Percentiles rank a stretch among this genome's conserved stretches.
These are phyloP conservation scores for Burhinus bistriatus DNA, from an alignment of 2,113 vertebrate genomes.

Conservation along the genomic window DNA sequence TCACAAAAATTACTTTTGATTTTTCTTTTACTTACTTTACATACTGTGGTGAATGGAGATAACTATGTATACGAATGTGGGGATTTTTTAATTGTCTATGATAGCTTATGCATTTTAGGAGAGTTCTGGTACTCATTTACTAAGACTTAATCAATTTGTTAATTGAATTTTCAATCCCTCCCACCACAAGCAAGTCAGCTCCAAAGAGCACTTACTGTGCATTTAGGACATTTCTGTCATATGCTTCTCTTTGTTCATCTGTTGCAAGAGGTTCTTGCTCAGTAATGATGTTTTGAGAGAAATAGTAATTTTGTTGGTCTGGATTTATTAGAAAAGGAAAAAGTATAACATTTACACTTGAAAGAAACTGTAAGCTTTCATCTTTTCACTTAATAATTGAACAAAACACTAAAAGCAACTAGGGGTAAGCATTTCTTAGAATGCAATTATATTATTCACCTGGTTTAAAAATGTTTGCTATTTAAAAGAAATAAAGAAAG, in stretches of 20 bases:
- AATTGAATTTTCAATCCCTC: conserved; percentile 65
- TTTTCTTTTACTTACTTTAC: conserved; percentile 61
- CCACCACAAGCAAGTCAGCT: conserved; percentile 56
- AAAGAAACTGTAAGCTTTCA: conserved; percentile 69
- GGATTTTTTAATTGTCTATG: conserved; percentile 69
- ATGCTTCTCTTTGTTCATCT: conserved; percentile 67
- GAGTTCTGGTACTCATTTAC: conserved; percentile 66
- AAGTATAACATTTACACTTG: conserved; percentile 61
- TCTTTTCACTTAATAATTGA: conserved; percentile 72
- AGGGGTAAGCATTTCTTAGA: conserved; percentile 65
- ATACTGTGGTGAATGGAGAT: conserved; percentile 75
- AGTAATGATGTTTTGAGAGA: conserved; percentile 69
- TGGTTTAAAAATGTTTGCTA: conserved; percentile 67
- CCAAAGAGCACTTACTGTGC: conserved; percentile 55
- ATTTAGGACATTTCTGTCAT: conserved; percentile 63
- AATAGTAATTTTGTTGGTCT: conserved; percentile 59
- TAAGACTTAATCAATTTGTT: conserved; percentile 73
- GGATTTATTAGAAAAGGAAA: conserved; percentile 67
- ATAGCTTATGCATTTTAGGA: conserved; percentile 77
- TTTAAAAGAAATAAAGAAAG: background rate
- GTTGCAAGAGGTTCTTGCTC: conserved; percentile 72
- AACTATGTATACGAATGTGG: conserved; percentile 76
- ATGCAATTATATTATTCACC: conserved; percentile 70
- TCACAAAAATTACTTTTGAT: conserved; percentile 48
- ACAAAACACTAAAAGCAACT: conserved; percentile 66